Base-by-base conservation (phyloP, 2,113 vertebrate species). In the Corythoichthys intestinalis region DNA sequence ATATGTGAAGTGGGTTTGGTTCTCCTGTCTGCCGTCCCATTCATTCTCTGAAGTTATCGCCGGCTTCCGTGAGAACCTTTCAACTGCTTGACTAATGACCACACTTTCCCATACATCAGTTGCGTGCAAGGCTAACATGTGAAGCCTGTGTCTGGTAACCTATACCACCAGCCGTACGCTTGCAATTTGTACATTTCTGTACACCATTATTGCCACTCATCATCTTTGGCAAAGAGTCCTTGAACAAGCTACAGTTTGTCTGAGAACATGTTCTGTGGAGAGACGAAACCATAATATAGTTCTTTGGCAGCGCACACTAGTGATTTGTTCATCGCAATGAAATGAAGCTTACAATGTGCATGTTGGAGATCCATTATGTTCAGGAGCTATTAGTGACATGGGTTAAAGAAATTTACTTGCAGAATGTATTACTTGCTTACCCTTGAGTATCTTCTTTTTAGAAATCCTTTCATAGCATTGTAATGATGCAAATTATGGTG, bases 1-100 rank as follows among this genome's bases (percentile, higher is more conserved):
- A 79, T 81, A 87, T 89, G 83, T 74, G 59, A 81, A 77, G 74
- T 71, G 87, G 88, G 79, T 87, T 87, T 82, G 69, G 72, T 64
- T 66, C 61, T 67, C 38, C 37, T 17, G 20, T 17, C 67, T 44
- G 47, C 6, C 58, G 50, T 75, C 67, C 61, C 72, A 61, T 74
- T 83, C 66, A 69, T 73, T 78, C 61, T 65, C 70, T 71, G 57
- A 81, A 72, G 69, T 77, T 79, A 65, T 78, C 65, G 66, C 79
- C 81, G 75, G 74, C 17, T 61, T 61, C 15, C 47, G 47, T 17
- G 48, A 52, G 46, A 66, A 52, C 44, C 12, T 35, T 65, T 49
- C 5, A n/a, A 28, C 13, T 17, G 41, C 63, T 49, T 65, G 63
- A 49, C 47, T 35, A 58, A 57, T 14, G 5, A 37, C 28, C 4